Evolutionary conservation across 2,113 vertebrate genomes (phyloP).

Genomic region (Muntiacus muntjak): DNA sequence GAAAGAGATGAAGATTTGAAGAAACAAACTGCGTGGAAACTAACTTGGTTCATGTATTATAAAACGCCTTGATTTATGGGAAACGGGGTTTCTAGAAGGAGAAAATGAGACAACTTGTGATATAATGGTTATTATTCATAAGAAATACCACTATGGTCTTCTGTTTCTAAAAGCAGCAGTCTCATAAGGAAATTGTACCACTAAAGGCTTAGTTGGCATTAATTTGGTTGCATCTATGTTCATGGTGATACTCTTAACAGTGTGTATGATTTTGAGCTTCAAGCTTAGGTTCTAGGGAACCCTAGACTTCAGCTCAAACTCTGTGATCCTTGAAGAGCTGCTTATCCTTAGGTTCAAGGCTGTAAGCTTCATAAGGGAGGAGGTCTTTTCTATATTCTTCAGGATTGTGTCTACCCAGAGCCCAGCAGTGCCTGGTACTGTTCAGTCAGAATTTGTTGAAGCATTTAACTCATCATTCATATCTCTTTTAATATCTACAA

Average conservation of each 20-base stretch:
- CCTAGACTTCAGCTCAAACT: background rate
- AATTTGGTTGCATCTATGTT: background rate
- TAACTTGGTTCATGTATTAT: background rate
- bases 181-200: background rate
- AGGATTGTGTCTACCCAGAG: background rate
- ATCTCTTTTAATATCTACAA: background rate
- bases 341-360: background rate
- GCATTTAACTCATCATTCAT: slow-evolving; percentile 4
- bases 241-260: background rate
- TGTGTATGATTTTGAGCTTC: background rate
- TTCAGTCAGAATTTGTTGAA: background rate
- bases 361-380: background rate
- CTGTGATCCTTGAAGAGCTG: background rate
- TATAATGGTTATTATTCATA: background rate
- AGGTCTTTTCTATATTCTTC: background rate
- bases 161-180: slow-evolving; percentile 15
- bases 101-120: slow-evolving; percentile 1
- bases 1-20: background rate
- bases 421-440: background rate
- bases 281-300: background rate
- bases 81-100: background rate
- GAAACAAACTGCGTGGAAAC: background rate
- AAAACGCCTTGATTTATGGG: background rate
- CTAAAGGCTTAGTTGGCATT: background rate
- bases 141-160: slow-evolving; percentile 10